These are phyloP conservation scores for Drosophila murphyi DNA, from an alignment of 1,140 invertebrate genomes.

Conservation along the genomic window DNA sequence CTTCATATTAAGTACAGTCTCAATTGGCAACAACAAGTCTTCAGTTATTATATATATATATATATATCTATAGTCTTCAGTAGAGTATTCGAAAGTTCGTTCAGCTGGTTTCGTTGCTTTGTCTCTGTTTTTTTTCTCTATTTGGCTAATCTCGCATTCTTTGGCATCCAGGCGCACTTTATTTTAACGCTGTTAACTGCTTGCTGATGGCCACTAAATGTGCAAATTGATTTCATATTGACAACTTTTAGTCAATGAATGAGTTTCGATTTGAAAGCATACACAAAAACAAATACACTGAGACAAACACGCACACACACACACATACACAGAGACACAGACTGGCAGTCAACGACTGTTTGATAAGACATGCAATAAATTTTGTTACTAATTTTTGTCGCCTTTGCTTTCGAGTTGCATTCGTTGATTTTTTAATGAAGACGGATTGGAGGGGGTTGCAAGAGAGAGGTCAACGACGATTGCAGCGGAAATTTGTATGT, in stretches of 20 bases:
- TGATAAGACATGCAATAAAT: slow-evolving; percentile 71
- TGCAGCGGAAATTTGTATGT: slow-evolving; percentile 42
- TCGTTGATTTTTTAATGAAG: slow-evolving; percentile 56
- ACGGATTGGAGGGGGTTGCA: not conserved
- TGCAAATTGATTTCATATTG: slow-evolving; percentile 42
- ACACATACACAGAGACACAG: slow-evolving; percentile 6
- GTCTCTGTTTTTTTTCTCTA: not conserved
- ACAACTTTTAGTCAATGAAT: slow-evolving; percentile 30
- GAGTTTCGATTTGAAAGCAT: slow-evolving; percentile 24
- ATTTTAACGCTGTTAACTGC: slow-evolving; percentile 6
- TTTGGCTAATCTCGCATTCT: not conserved
- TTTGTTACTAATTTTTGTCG: slow-evolving; percentile 75
- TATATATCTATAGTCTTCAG: too few relatives aligned
- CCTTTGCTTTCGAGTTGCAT: slow-evolving; percentile 50
- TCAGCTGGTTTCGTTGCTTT: not conserved
- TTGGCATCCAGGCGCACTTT: slow-evolving; percentile 1
- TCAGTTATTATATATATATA: too few relatives aligned
- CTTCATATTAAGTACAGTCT: not conserved
- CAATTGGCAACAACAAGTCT: not conserved
- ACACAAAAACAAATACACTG: slow-evolving; percentile 7
- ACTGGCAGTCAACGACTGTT: not conserved
- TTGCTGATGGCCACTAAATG: slow-evolving; percentile 20
- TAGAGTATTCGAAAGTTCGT: slow-evolving; percentile 1
- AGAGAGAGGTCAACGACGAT: not conserved
- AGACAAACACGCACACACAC: slow-evolving; percentile 3